These are phyloP conservation scores for Calliphora vomitoria DNA, from an alignment of 2,888 invertebrate species.

Conservation along the genomic window DNA sequence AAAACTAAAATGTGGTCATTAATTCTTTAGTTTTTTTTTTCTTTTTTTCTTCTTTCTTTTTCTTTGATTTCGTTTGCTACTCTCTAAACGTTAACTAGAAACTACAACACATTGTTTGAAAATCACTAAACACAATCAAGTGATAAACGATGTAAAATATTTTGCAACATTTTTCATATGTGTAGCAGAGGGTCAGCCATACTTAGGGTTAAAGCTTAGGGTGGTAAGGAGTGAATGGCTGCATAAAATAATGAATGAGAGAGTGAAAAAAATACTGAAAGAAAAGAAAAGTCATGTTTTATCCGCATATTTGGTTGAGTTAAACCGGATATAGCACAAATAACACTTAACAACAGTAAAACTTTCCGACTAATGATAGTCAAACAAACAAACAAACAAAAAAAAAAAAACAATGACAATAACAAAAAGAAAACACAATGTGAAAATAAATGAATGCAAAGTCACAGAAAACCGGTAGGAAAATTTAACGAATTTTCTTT, in stretches of 20 bases:
- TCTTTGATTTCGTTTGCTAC: conserved; percentile 35
- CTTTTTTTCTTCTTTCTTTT: not conserved
- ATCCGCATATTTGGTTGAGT: conserved; percentile 40
- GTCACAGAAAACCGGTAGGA: conserved; percentile 24
- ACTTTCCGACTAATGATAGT: conserved; percentile 83
- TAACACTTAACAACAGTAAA: conserved; percentile 83
- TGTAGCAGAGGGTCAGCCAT: not conserved
- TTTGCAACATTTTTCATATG: conserved; percentile 72
- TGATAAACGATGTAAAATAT: conserved; percentile 73
- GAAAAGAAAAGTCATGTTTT: conserved; percentile 66
- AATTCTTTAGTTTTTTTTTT: conserved; percentile 55
- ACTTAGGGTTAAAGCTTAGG: not conserved
- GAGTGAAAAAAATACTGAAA: conserved; percentile 45
- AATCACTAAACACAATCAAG: conserved; percentile 75
- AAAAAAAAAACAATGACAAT: conserved; percentile 16
- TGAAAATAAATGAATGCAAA: conserved; percentile 38
- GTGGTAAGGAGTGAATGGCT: conserved; percentile 33
- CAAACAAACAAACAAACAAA: conserved; percentile 79
- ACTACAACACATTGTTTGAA: conserved; percentile 73
- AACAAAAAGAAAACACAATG: conserved; percentile 12
- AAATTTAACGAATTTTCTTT: not conserved
- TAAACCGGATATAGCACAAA: conserved; percentile 77
- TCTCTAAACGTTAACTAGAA: conserved; percentile 68
- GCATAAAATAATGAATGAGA: conserved; percentile 14
- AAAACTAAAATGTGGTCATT: conserved; percentile 74